Evolutionary conservation across 2,797 vertebrate genomes (phyloP), one percentile per base, ranked within the genome.

Genomic region (Thripadectes ignobilis): DNA sequence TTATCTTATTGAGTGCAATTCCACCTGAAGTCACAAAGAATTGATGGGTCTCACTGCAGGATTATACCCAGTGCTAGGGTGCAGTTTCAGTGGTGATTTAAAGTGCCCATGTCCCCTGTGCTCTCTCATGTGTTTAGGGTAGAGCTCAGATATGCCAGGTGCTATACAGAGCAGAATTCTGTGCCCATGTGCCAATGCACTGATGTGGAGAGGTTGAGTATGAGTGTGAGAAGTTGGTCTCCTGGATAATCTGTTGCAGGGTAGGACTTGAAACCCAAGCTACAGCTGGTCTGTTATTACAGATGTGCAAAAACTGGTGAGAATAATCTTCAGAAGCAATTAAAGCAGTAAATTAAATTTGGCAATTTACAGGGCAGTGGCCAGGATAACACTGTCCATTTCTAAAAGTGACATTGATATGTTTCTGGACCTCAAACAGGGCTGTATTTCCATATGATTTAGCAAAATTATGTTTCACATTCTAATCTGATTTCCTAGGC

Each of bases 401-500:
- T 93, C 43, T 73, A 66, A 21, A 92, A 59, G 55, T 79, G 55
- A 54, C 49, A 82, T 32, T 69, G 58, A 45, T 85, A 39, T 49
- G 41, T 82, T 90, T 85, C 59, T 88, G 80, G 52, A 74, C 74
- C 30, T 90, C 85, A 54, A 80, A 36, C 22, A 82, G 59, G 27
- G 17, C n/a, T 73, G 22, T 23, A 38, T 92, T 88, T 86, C 79
- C 62, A 71, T 83, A 41, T 7, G 49, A 80, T 68, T 94, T 95
- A 43, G 36, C 61, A 96, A 58, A 94, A 89, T 78, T 72, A 45
- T 61, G n/a, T 83, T 87, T 85, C 54, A 61, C 22, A 34, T n/a
- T 92, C 61, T 74, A 58, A 69, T 82, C 79, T 63, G 77, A 68
- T 93, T 95, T 91, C 71, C 51, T 74, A 88, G 48, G 75, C 54